Evolutionary conservation across 2,113 vertebrate species (phyloP).

Genomic region (Neogale vison): DNA sequence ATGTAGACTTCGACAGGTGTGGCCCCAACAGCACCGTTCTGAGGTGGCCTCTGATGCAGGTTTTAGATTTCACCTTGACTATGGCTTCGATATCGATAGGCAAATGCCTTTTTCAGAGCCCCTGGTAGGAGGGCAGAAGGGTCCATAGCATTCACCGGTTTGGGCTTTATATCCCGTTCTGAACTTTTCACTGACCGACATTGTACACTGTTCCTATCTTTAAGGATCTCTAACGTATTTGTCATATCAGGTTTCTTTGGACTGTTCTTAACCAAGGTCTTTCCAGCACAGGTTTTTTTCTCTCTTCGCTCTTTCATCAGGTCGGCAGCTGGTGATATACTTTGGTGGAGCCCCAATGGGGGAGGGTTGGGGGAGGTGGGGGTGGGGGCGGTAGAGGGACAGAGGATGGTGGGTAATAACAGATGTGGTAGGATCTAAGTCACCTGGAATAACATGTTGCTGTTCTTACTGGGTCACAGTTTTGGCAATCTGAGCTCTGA

Average conservation of each 20-base stretch:
- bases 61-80: conserved; percentile 84
- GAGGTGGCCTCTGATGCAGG: conserved; percentile 75
- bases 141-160: conserved; percentile 86
- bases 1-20: conserved; percentile 95
- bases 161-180: conserved; percentile 83
- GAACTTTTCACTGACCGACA: conserved; percentile 92
- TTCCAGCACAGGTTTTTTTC: conserved; percentile 81
- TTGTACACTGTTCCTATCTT: conserved; percentile 95
- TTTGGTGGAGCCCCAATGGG: conserved; percentile 76
- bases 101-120: conserved; percentile 96
- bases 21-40: conserved; percentile 91
- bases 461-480: conserved; percentile 95
- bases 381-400: conserved; percentile 74
- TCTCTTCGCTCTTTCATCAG: conserved; percentile 93
- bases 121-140: conserved; percentile 93
- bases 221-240: conserved; percentile 96
- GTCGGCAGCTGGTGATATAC: conserved; percentile 91
- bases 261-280: neutral
- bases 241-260: conserved; percentile 82
- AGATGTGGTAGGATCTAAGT: conserved; percentile 62
- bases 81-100: conserved; percentile 89
- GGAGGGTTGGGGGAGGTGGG: conserved; percentile 83
- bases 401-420: neutral
- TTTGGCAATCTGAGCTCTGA: conserved; percentile 95
- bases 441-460: conserved; percentile 81